Evolutionary conservation across 2,113 vertebrate genomes (phyloP).

Genomic region (Trematomus loennbergii): DNA sequence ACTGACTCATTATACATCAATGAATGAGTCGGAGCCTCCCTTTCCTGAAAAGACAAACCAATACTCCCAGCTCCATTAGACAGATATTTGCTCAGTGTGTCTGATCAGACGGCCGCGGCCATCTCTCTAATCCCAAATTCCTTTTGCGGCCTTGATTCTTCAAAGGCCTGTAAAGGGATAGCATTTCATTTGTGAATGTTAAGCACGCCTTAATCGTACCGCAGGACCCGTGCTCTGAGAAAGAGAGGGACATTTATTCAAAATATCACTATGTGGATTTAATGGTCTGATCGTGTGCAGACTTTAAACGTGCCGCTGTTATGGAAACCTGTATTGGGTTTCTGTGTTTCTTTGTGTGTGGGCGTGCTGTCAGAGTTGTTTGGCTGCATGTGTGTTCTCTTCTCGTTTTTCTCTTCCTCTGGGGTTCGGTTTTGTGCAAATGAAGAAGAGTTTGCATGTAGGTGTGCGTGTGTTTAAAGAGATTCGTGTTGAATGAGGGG

Average conservation of each 20-base stretch:
- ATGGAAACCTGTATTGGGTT: not conserved
- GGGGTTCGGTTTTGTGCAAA: not conserved
- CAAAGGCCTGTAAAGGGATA: slow-evolving; percentile 14
- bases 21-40: slow-evolving; percentile 49
- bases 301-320: slow-evolving; percentile 5
- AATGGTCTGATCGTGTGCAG: not conserved
- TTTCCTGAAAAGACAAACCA: slow-evolving; percentile 33
- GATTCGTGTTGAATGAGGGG: not conserved
- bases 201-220: slow-evolving; percentile 1
- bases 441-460: not conserved
- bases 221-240: not conserved
- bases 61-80: slow-evolving; percentile 38
- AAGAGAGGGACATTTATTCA: slow-evolving; percentile 6
- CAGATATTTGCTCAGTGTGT: slow-evolving; percentile 32
- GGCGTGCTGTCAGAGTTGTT: not conserved
- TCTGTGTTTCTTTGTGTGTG: slow-evolving; percentile 1
- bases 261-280: slow-evolving; percentile 21
- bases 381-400: not conserved
- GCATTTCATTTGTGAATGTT: slow-evolving; percentile 14
- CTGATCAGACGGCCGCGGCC: slow-evolving; percentile 17
- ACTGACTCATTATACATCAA: slow-evolving; percentile 42
- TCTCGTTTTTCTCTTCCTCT: not conserved
- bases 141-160: slow-evolving; percentile 23
- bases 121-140: slow-evolving; percentile 26
- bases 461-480: not conserved